Evolutionary conservation across 2,797 vertebrate genomes (phyloP).

Genomic region (Leptoclinus maculatus): DNA sequence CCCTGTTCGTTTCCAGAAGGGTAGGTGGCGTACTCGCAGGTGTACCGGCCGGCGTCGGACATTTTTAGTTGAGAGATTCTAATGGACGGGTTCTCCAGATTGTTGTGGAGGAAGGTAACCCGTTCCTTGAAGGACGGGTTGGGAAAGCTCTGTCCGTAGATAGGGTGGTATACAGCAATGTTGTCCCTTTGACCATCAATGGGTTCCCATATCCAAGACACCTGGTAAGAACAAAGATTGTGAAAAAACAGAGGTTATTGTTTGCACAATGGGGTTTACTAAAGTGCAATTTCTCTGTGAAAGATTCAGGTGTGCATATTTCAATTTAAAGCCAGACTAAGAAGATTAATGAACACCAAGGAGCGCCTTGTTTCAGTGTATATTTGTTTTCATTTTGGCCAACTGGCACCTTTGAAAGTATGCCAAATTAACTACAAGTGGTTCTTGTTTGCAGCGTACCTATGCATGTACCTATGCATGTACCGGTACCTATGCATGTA

Average conservation of each 20-base stretch:
- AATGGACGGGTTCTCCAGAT: constrained; percentile 84
- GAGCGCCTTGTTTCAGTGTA: background rate
- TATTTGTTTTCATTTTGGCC: background rate
- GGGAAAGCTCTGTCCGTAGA: constrained; percentile 82
- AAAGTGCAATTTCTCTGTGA: background rate
- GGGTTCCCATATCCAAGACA: constrained; percentile 88
- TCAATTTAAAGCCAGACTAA: constrained; percentile 8
- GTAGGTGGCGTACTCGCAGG: constrained; percentile 90
- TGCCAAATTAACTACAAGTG: background rate
- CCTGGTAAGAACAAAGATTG: constrained; percentile 61
- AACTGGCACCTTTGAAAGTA: background rate
- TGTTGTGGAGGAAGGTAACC: constrained; percentile 74
- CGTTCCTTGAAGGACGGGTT: constrained; percentile 70
- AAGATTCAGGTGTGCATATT: background rate
- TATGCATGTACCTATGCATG: too few species aligned
- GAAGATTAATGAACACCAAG: background rate
- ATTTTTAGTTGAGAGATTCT: constrained; percentile 78
- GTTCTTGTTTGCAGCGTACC: background rate
- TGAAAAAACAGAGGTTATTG: background rate
- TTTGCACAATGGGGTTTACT: background rate
- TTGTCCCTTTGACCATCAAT: constrained; percentile 64
- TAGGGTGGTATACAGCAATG: constrained; percentile 87
- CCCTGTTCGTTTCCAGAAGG: constrained; percentile 87
- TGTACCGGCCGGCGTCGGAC: constrained; percentile 87
- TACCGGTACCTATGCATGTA: background rate